Conservation (phyloP, 1,140 invertebrate species). For the Euborellia annulipes region DNA sequence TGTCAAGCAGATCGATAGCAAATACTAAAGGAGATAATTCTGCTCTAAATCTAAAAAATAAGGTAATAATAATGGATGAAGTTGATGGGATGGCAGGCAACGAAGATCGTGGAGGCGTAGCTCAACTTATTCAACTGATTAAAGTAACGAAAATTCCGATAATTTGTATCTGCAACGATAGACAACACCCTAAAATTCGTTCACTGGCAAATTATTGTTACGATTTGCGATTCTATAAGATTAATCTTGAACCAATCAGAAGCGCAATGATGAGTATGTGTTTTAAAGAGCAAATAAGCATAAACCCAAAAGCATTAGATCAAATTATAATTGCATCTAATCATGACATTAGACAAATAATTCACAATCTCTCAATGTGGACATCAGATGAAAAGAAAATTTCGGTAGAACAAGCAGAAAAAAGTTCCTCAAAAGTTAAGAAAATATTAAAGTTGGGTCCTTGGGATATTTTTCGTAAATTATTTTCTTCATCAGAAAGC, state of each 20-base stretch:
- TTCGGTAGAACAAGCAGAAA: constrained; percentile 31
- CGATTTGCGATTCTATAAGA: constrained; percentile 73
- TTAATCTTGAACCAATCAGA: constrained; percentile 78
- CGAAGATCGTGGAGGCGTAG: constrained; percentile 92
- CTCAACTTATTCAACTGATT: constrained; percentile 86
- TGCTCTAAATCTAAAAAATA: constrained; percentile 48
- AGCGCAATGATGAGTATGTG: constrained; percentile 79
- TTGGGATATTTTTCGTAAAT: constrained; percentile 84
- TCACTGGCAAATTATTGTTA: constrained; percentile 89
- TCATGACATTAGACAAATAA: constrained; percentile 84
- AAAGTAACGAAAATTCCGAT: constrained; percentile 83
- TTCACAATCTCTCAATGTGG: constrained; percentile 74
- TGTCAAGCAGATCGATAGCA: constrained; percentile 50
- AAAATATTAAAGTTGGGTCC: constrained; percentile 83
- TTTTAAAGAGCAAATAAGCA: constrained; percentile 80
- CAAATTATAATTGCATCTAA: constrained; percentile 79
- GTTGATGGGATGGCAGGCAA: constrained; percentile 99
- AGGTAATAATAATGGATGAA: constrained; percentile 97
- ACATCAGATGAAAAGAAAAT: constrained; percentile 34
- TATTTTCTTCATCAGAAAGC: constrained; percentile 72
- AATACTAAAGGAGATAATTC: constrained; percentile 10
- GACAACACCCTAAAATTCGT: constrained; percentile 85
- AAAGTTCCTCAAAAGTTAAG: constrained; percentile 31
- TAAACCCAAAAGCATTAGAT: constrained; percentile 55
- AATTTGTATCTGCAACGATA: constrained; percentile 98